Evolutionary conservation across 2,888 invertebrate species (phyloP).

Genomic region (Opisthograptis luteolata): DNA sequence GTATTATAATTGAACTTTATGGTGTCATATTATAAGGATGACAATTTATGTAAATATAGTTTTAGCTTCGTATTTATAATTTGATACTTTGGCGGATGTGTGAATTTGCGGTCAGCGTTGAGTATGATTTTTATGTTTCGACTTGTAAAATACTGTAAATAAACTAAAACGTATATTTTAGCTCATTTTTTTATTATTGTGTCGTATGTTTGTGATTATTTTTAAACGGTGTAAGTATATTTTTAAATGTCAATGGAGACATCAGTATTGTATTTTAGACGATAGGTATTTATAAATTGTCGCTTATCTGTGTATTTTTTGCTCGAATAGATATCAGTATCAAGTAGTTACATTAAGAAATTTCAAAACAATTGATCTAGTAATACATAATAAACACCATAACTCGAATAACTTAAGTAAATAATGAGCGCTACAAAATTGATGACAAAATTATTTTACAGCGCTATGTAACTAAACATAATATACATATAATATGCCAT

Average conservation of each 20-base stretch:
- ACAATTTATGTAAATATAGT: conserved; percentile 73
- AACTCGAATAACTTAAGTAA: conserved; percentile 5
- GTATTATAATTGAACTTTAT: conserved; percentile 55
- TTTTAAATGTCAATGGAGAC: conserved; percentile 60
- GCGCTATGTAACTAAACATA: background rate
- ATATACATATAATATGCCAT: conserved; percentile 13
- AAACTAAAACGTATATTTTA: conserved; percentile 36
- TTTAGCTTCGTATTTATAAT: conserved; percentile 66
- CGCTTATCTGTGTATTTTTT: conserved; percentile 29
- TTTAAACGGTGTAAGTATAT: conserved; percentile 62
- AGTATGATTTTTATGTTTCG: conserved; percentile 45
- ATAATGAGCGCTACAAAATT: background rate
- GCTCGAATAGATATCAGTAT: conserved; percentile 21
- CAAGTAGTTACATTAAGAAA: background rate
- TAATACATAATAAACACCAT: background rate
- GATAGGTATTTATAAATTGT: conserved; percentile 63
- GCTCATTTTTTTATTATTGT: conserved; percentile 33
- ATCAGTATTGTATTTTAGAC: conserved; percentile 72
- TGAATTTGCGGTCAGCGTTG: conserved; percentile 47
- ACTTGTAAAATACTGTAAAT: conserved; percentile 69
- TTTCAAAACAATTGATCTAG: conserved; percentile 14
- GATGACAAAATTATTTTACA: background rate
- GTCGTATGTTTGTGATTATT: conserved; percentile 66
- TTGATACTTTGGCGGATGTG: conserved; percentile 53
- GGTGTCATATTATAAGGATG: conserved; percentile 55